phyloP scores from a whole-genome alignment of 2,113 vertebrate genomes.

The Polypterus senegalus region DNA sequence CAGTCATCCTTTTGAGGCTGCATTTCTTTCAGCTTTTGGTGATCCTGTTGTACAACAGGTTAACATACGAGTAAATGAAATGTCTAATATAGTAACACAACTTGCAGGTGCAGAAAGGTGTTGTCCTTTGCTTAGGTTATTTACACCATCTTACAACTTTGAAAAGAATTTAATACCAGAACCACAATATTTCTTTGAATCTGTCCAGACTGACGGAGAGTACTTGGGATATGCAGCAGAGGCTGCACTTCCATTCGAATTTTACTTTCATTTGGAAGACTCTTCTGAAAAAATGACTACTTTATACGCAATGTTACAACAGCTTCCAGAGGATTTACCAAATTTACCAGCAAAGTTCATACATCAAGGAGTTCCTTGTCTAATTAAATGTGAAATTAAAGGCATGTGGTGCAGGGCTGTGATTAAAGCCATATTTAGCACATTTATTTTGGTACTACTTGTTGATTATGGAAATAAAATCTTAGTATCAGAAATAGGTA shows the following conservation, averaged over 20 bases:
- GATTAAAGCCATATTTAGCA: slow-evolving; percentile 38
- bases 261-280: slow-evolving; percentile 56
- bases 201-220: slow-evolving; percentile 29
- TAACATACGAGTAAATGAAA: slow-evolving; percentile 41
- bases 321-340: slow-evolving; percentile 39
- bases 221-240: slow-evolving; percentile 48
- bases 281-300: slow-evolving; percentile 40
- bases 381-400: slow-evolving; percentile 44
- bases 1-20: slow-evolving; percentile 35
- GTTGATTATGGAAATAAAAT: slow-evolving; percentile 62
- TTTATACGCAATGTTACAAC: slow-evolving; percentile 45
- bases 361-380: slow-evolving; percentile 47
- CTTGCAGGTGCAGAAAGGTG: slow-evolving; percentile 14
- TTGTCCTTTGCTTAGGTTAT: neutral
- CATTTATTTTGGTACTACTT: slow-evolving; percentile 38
- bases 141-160: neutral
- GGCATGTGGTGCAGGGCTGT: slow-evolving; percentile 65
- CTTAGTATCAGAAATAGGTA: slow-evolving; percentile 31
- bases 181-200: slow-evolving; percentile 28
- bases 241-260: slow-evolving; percentile 57
- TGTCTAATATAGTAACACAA: slow-evolving; percentile 25
- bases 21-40: slow-evolving; percentile 44
- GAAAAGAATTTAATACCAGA: neutral
- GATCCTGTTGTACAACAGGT: slow-evolving; percentile 46
- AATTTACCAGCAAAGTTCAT: slow-evolving; percentile 41